Percentiles rank a stretch among this genome's conserved stretches.
These are phyloP conservation scores for Cuculus canorus DNA, from an alignment of 2,797 vertebrate genomes.

Conservation along the genomic window DNA sequence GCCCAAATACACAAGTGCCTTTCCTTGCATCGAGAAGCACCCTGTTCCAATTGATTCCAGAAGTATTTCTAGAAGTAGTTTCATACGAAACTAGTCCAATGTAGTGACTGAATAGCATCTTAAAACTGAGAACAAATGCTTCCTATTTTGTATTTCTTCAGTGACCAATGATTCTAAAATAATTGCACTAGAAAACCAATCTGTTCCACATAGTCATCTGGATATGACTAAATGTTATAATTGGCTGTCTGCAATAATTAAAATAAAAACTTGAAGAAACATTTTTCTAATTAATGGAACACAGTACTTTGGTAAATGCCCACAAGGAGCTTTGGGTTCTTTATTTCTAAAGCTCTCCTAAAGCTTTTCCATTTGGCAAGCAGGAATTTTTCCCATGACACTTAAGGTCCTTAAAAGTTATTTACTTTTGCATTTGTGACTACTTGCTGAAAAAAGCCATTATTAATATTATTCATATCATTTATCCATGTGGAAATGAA, in stretches of 20 bases:
- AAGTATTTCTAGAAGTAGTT: neutral
- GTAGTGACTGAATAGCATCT: neutral
- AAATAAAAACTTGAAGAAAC: neutral
- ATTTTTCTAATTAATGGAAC: neutral
- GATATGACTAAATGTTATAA: neutral
- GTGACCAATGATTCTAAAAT: neutral
- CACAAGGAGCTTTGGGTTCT: neutral
- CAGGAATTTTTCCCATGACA: neutral
- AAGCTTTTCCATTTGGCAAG: neutral
- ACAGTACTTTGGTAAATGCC: neutral
- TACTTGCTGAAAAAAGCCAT: neutral
- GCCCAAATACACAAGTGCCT: neutral
- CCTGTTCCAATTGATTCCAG: neutral
- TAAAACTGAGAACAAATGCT: neutral
- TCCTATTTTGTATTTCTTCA: neutral
- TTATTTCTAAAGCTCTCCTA: neutral
- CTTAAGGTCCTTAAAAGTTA: neutral
- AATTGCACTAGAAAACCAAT: neutral
- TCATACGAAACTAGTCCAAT: neutral
- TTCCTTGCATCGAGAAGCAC: neutral
- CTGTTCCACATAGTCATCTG: neutral
- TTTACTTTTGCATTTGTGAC: neutral
- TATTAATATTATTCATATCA: neutral
- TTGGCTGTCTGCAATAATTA: neutral
- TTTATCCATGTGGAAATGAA: neutral